Evolutionary conservation across 2,888 invertebrate species (phyloP), one percentile per base, ranked within the genome.

Genomic region (Harpagoxenus sublaevis): DNA sequence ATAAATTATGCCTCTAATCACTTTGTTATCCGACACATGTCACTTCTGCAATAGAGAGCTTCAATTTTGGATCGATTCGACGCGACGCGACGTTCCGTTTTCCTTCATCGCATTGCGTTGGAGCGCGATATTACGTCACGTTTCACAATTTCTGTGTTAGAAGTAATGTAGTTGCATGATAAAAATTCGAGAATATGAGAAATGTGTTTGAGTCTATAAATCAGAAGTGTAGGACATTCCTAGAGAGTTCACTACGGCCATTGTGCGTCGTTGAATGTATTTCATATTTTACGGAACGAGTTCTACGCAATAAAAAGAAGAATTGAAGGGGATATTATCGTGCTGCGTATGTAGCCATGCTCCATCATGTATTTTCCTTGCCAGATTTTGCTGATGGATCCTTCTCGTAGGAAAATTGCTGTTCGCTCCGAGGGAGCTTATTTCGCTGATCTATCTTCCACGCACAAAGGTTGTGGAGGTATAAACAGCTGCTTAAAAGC

Each of bases 341-440:
- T 70, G 35, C 15, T 35, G 15, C 15, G 15, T 28, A 28, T 10
- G 57, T 18, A 79, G n/a, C n/a, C 57, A 42, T 15, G 3, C 23
- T 60, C 35, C 18, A 35, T 45, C 60, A 0, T 70, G 70, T 23
- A 81, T 62, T 79, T 71, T 48, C 48, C 55, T 71, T 51, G 48
- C 60, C 48, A 60, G 71, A 71, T 70, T 71, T 71, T 28, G n/a
- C 28, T 60, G 79, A 79, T 70, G 35, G 60, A 60, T 81, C 48
- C 12, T 28, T 28, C 79, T 81, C 51, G 23, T 48, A 39, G 39
- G 28, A 60, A 81, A 71, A 81, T 81, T 81, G 71, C 70, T 81
- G 60, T 81, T 81, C 60, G 51, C 60, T 81, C 79, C 60, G 35
- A 66, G 51, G 45, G 2, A 81, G 79, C 71, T 81, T 70, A 60